phyloP scores from a whole-genome alignment of 1,140 invertebrate genomes.

The Monomorium pharaonis region DNA sequence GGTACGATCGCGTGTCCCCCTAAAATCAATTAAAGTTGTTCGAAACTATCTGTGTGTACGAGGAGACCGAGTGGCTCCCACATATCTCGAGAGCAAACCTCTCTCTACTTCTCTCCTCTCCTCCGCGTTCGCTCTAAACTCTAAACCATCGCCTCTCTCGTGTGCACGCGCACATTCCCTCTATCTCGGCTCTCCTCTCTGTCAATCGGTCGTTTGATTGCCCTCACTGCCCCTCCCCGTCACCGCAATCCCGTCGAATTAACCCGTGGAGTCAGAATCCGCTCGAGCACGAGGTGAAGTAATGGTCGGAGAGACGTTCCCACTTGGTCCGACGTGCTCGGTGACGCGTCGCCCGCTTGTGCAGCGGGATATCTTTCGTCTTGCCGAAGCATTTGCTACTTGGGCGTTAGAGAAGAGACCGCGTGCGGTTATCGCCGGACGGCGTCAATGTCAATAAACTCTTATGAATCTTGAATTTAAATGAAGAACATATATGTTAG shows the following conservation, averaged over 20 bases:
- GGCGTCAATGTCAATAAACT: not conserved
- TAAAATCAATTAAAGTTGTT: constrained; percentile 74
- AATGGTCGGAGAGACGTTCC: constrained; percentile 49
- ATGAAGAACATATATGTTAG: not conserved
- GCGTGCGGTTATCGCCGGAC: no score
- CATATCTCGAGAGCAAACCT: constrained; percentile 66
- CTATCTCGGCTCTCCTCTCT: constrained; percentile 57
- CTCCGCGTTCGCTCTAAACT: not conserved
- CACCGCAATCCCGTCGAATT: constrained; percentile 67
- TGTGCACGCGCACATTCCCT: constrained; percentile 60
- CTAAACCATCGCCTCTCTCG: constrained; percentile 38
- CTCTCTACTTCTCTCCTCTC: constrained; percentile 28
- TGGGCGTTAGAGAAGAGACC: not conserved
- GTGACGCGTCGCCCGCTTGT: constrained; percentile 4
- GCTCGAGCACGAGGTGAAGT: constrained; percentile 50
- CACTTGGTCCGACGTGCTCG: constrained; percentile 37
- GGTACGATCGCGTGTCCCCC: constrained; percentile 58
- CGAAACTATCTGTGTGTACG: constrained; percentile 72
- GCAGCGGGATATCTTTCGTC: constrained; percentile 11
- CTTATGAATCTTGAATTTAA: not conserved
- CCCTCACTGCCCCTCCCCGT: constrained; percentile 60
- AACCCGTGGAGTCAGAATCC: constrained; percentile 55
- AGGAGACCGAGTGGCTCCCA: constrained; percentile 70
- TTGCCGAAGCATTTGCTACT: constrained; percentile 1
- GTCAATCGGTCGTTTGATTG: constrained; percentile 66